Evolutionary conservation across 2,888 invertebrate genomes (phyloP), one percentile per base, ranked within the genome.

Genomic region (Ypsolopha scabrella): DNA sequence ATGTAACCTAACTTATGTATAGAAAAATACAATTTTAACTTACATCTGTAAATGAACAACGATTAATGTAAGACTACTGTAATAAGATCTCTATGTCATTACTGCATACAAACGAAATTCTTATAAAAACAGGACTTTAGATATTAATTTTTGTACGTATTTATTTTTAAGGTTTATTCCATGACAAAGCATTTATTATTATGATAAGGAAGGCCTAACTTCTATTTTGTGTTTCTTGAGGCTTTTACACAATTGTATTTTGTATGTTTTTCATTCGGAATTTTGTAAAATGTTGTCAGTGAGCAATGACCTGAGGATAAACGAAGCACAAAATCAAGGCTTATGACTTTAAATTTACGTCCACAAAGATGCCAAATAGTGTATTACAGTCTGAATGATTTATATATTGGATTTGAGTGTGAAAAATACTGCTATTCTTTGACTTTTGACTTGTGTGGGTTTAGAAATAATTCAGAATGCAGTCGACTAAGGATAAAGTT

Each of bases 361-460:
- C 85, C 85, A 75, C 68, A 59, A 75, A 76, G 83, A 77, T 86
- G 85, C 85, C 85, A 86, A 86, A 86, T 86, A 85, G 80, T 73
- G 76, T 75, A 66, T 80, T 78, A 70, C 71, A 65, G 63, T 70
- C 70, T 63, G 72, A 67, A 70, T 67, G 63, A 63, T 24, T 24
- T 24, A 24, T 24, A 24, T 24, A 62, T 60, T 61, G 63, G 60
- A 59, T 62, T 59, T 58, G 58, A 61, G 61, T 62, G 62, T 67
- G 62, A 61, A 11, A 55, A 58, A 62, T 24, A 51, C 62, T 62
- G 65, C 60, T 58, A 63, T 68, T 33, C 45, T 45, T 45, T 10
- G 45, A 45, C 24, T 24, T n/a, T 34, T 45, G 36, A 47, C n/a
- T 10, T 24, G 24, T 37, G 47, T 47, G 47, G 14, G 8, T 41